Conservation (phyloP, 2,888 invertebrate genomes). For the Drosophila austrosaltans region DNA sequence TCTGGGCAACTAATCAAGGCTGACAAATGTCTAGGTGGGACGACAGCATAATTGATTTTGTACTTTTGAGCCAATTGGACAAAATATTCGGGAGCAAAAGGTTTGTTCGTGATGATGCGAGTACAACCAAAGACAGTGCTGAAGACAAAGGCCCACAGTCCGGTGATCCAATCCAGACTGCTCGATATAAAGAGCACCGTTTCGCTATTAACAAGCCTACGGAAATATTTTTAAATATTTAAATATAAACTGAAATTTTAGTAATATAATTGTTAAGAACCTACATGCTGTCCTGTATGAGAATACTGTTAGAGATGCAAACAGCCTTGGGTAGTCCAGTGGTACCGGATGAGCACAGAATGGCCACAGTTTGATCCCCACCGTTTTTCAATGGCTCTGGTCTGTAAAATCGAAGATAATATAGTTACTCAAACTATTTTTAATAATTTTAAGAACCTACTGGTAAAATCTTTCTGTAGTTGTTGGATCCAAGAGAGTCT, state of each 20-base stretch:
- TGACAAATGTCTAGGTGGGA: slow-evolving; percentile 67
- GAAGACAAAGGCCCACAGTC: slow-evolving; percentile 53
- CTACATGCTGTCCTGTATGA: slow-evolving; percentile 54
- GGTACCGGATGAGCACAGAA: slow-evolving; percentile 74
- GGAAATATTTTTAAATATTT: fast-evolving
- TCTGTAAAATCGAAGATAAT: slow-evolving; percentile 18
- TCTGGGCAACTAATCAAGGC: slow-evolving; percentile 55
- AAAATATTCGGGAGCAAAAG: slow-evolving; percentile 65
- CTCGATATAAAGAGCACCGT: slow-evolving; percentile 57
- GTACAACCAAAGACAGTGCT: slow-evolving; percentile 56
- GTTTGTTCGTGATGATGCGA: slow-evolving; percentile 65
- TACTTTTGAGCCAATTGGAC: slow-evolving; percentile 68
- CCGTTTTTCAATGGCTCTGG: slow-evolving; percentile 51
- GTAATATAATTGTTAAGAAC: background rate
- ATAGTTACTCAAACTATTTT: background rate
- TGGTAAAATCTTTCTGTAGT: slow-evolving; percentile 49
- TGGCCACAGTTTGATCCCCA: slow-evolving; percentile 59
- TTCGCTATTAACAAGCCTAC: slow-evolving; percentile 52
- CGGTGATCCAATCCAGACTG: slow-evolving; percentile 70
- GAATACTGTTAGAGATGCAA: slow-evolving; percentile 52
- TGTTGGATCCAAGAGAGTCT: slow-evolving; percentile 46
- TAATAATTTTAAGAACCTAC: slow-evolving; percentile 30
- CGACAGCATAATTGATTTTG: slow-evolving; percentile 60
- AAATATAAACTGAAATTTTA: background rate
- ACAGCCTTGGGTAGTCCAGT: slow-evolving; percentile 72